Conservation (phyloP, 2,113 vertebrate species). For the Lampris megalopsis region DNA sequence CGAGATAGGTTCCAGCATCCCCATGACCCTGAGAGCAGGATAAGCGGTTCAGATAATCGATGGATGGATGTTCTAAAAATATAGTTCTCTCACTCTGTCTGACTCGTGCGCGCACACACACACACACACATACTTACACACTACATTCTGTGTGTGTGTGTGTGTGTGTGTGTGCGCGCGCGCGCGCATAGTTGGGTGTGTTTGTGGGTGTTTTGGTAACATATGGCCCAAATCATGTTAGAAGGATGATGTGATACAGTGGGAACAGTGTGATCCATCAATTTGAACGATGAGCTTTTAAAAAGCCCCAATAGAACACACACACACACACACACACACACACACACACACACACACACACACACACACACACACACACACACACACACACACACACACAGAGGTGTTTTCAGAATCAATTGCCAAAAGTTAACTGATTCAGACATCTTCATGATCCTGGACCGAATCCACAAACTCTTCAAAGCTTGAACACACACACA, state of each 20-base stretch:
- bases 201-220: not conserved
- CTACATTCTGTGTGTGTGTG: too few species aligned
- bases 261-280: not conserved
- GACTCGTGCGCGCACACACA: too few species aligned
- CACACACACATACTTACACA: too few species aligned
- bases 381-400: slow-evolving; percentile 5
- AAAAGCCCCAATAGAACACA: not conserved
- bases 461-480: slow-evolving; percentile 22
- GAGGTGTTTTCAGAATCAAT: slow-evolving; percentile 19
- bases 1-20: too few species aligned
- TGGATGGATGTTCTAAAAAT: too few species aligned
- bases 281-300: slow-evolving; percentile 8
- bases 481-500: not conserved
- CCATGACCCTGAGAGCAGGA: too few species aligned
- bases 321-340: slow-evolving; percentile 4
- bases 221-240: not conserved
- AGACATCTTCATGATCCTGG: slow-evolving; percentile 44
- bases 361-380: slow-evolving; percentile 4
- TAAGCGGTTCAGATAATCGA: too few species aligned
- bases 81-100: too few species aligned
- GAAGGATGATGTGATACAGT: not conserved
- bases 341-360: slow-evolving; percentile 5
- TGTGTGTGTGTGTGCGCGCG: not conserved
- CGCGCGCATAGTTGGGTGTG: not conserved
- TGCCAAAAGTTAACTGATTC: slow-evolving; percentile 40